Percentiles rank a stretch among this genome's conserved stretches.
Evolutionary conservation across 2,888 invertebrate species (phyloP).

Genomic region (Erynnis tages): DNA sequence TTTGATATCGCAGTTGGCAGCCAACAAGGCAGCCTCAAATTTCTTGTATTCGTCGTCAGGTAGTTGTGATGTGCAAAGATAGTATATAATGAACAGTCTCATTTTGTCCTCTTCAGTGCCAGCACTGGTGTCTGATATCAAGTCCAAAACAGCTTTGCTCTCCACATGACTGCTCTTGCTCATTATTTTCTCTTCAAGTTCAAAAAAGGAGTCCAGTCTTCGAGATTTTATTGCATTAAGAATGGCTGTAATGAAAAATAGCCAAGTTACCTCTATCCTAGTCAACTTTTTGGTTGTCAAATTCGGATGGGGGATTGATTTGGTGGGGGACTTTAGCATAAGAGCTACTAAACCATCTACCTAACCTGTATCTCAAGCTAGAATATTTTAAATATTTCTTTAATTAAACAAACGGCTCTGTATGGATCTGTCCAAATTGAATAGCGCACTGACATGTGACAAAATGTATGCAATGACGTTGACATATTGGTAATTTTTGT

Average conservation of each 20-base stretch:
- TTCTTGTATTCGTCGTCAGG: slow-evolving; percentile 92
- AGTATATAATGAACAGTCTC: slow-evolving; percentile 95
- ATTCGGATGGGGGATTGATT: too few relatives aligned
- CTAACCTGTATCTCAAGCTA: too few relatives aligned
- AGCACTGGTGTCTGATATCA: slow-evolving; percentile 92
- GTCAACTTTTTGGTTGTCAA: too few relatives aligned
- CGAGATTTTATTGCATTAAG: slow-evolving; percentile 92
- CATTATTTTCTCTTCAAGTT: slow-evolving; percentile 99
- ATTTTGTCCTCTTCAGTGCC: slow-evolving; percentile 96
- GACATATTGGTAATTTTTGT: too few relatives aligned
- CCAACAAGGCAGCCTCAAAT: slow-evolving; percentile 88
- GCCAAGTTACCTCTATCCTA: too few relatives aligned
- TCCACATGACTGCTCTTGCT: slow-evolving; percentile 87
- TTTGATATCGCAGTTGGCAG: slow-evolving; percentile 92
- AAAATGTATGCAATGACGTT: too few relatives aligned
- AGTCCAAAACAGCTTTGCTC: slow-evolving; percentile 93
- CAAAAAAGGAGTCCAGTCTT: slow-evolving; percentile 97
- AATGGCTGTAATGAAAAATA: slow-evolving; percentile 77
- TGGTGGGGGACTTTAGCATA: too few relatives aligned
- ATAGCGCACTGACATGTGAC: too few relatives aligned
- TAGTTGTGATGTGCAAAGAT: slow-evolving; percentile 91
- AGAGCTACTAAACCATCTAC: too few relatives aligned
- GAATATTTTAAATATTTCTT: too few relatives aligned
- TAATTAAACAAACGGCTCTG: too few relatives aligned
- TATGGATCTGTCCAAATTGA: too few relatives aligned